Conservation (phyloP, 2,888 invertebrate genomes). For the Habrosyne pyritoides region DNA sequence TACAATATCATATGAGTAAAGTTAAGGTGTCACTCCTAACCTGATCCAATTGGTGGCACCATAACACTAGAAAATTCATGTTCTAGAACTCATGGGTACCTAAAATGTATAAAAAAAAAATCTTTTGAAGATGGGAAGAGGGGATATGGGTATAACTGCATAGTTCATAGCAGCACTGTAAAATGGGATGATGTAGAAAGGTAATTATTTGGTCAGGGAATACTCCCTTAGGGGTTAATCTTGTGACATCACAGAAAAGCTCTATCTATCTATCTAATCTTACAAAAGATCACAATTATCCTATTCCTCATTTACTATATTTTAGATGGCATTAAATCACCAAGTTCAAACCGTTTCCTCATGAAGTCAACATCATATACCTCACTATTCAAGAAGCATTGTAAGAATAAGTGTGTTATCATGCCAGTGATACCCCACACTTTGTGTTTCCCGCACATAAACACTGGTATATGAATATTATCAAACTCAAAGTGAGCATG, state of each 20-base stretch:
- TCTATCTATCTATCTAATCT: background rate
- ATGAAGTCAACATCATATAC: slow-evolving; percentile 57
- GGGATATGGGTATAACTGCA: too few relatives aligned
- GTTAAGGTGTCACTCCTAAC: too few relatives aligned
- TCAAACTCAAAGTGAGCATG: slow-evolving; percentile 86
- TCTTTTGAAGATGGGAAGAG: too few relatives aligned
- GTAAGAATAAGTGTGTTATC: slow-evolving; percentile 87
- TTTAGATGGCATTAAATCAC: slow-evolving; percentile 64
- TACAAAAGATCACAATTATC: background rate
- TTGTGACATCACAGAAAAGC: background rate
- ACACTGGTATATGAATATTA: slow-evolving; percentile 76
- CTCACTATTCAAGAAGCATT: slow-evolving; percentile 56
- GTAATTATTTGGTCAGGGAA: too few relatives aligned
- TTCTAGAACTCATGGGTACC: too few relatives aligned
- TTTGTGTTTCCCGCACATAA: slow-evolving; percentile 80
- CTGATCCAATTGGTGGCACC: too few relatives aligned
- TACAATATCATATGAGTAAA: too few relatives aligned
- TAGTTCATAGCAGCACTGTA: too few relatives aligned
- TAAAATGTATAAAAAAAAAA: too few relatives aligned
- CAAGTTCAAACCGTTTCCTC: slow-evolving; percentile 47
- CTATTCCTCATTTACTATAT: slow-evolving; percentile 30
- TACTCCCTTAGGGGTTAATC: too few relatives aligned
- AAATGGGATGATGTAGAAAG: too few relatives aligned
- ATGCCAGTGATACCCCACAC: slow-evolving; percentile 92
- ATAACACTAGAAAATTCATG: too few relatives aligned